phyloP scores from a whole-genome alignment of 2,797 vertebrate species.

The Notamacropus eugenii region DNA sequence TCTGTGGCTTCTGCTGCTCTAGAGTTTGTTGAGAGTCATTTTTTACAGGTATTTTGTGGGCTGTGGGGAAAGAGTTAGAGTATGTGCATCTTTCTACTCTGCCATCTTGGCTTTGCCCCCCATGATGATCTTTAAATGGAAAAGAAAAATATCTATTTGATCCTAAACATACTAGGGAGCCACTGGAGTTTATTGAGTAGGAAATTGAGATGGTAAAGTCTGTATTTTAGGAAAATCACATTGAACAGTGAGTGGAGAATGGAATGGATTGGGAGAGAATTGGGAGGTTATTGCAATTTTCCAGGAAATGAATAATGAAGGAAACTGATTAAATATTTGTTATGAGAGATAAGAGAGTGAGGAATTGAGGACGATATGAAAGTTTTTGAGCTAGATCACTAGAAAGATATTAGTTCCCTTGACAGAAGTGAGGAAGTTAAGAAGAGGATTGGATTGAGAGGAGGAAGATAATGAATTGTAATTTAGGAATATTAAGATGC shows the following conservation, averaged over 20 bases:
- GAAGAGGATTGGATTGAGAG: background rate
- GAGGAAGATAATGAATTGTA: background rate
- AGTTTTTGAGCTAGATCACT: background rate
- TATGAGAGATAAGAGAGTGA: background rate
- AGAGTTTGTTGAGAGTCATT: too few relatives aligned
- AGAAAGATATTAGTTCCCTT: background rate
- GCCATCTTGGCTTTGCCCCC: too few relatives aligned
- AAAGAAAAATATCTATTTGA: background rate
- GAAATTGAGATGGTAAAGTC: background rate
- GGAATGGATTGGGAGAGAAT: background rate
- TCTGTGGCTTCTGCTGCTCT: too few relatives aligned
- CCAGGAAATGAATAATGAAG: background rate
- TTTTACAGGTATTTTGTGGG: too few relatives aligned
- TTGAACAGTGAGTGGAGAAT: background rate
- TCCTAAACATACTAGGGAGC: background rate
- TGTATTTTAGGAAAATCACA: background rate
- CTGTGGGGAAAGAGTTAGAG: too few relatives aligned
- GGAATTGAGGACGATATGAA: background rate
- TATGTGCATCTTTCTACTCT: too few relatives aligned
- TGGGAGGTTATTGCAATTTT: background rate
- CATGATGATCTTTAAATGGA: background rate
- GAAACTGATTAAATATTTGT: background rate
- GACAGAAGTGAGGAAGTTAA: background rate
- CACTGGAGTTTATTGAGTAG: background rate
- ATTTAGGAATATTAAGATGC: background rate